Base-by-base conservation (phyloP, 2,797 vertebrate species). In the Enoplosus armatus region DNA sequence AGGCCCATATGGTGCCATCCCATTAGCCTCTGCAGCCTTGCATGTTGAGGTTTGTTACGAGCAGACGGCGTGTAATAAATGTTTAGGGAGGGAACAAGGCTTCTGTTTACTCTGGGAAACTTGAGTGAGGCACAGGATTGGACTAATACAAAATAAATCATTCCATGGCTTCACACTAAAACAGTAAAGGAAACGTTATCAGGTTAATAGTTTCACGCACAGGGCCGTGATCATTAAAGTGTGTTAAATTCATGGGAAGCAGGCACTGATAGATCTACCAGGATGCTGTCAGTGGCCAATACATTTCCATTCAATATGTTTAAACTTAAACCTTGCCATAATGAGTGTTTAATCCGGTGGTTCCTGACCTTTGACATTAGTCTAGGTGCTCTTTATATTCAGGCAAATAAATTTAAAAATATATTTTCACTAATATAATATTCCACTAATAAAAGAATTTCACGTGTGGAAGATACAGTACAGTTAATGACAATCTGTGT, bases 11-110 rank as follows among this genome's bases (percentile, higher is more conserved):
- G 90, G 83, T 88, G 73, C 67, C 62, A 56, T 90, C 80, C 84
- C 78, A 90, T 90, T 90, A 90, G 87, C 89, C 82, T 80, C 79
- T 72, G 78, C 85, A 90, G 80, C 69, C 51, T 83, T 82, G 74
- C 85, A 83, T 87, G 82, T 89, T 87, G 77, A 77, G 79, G 76
- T 86, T 89, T 89, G 83, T 91, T 86, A 82, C 3, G 0, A 85
- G 84, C 86, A 90, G 79, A 85, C 56, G 6, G 79, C 29, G 35
- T 76, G 75, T 87, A 88, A 90, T 89, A 83, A 87, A 90, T 86
- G 89, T 90, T 90, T 77, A 77, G 64, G 51, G 50, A 75, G 61
- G 29, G 55, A 75, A 65, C 58, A 47, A 35, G 56, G 60, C 71
- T 66, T 74, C 43, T 85, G 83, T 89, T 90, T 89, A 83, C 56